Conservation (phyloP, 2,888 invertebrate genomes). For the Rutpela maculata region DNA sequence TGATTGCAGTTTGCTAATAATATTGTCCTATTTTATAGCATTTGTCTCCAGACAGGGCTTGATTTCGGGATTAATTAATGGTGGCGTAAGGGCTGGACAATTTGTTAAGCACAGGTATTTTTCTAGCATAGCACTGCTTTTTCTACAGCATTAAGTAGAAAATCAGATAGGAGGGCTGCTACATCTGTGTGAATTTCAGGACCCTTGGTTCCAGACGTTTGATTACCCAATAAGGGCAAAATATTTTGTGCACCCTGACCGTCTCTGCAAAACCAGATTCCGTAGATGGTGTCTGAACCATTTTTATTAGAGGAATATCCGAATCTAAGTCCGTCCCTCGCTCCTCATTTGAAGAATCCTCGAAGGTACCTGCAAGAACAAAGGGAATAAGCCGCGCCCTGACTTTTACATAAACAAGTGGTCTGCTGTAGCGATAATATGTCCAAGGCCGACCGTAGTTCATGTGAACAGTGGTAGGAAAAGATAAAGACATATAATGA, state of each 20-base stretch:
- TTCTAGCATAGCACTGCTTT: slow-evolving; percentile 41
- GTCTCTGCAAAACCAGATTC: neutral
- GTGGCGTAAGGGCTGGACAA: slow-evolving; percentile 41
- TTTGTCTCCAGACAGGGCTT: slow-evolving; percentile 41
- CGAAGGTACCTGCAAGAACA: neutral
- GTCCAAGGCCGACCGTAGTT: slow-evolving; percentile 5
- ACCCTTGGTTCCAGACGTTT: slow-evolving; percentile 28
- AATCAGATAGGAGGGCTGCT: slow-evolving; percentile 24
- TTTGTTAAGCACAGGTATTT: slow-evolving; percentile 38
- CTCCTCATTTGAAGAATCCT: slow-evolving; percentile 8
- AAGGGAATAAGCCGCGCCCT: slow-evolving; percentile 3
- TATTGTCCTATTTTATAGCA: slow-evolving; percentile 29
- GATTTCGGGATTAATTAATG: slow-evolving; percentile 40
- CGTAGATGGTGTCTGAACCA: slow-evolving; percentile 3
- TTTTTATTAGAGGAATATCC: neutral
- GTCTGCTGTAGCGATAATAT: neutral
- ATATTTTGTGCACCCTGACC: neutral
- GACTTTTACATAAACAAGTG: neutral
- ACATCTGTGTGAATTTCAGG: slow-evolving; percentile 40
- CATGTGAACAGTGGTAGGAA: slow-evolving; percentile 9
- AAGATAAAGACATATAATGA: too few species aligned
- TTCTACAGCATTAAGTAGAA: slow-evolving; percentile 36
- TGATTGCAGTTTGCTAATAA: slow-evolving; percentile 36
- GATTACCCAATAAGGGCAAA: neutral
- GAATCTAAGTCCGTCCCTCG: slow-evolving; percentile 6